Evolutionary conservation across 2,113 vertebrate genomes (phyloP).

Genomic region (Phalacrocorax brasilianus): DNA sequence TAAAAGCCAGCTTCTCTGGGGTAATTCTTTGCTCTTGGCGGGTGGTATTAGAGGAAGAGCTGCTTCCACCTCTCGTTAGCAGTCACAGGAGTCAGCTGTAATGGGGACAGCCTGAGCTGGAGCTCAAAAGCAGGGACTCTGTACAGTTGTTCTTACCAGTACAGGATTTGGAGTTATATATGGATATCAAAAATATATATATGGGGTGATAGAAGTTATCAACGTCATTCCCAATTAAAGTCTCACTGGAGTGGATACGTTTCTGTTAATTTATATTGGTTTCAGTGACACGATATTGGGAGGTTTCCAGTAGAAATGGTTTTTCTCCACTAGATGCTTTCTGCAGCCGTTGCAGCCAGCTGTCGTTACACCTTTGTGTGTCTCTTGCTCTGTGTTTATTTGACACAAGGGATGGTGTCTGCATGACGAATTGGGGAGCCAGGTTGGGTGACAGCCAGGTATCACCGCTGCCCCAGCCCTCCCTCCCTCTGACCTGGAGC

Average conservation of each 20-base stretch:
- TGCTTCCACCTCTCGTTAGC: not conserved
- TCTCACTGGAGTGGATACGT: not conserved
- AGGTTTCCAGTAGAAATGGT: not conserved
- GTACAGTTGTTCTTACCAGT: not conserved
- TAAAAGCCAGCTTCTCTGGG: not conserved
- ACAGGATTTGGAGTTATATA: not conserved
- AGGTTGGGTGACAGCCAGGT: not conserved
- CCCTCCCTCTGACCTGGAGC: not conserved
- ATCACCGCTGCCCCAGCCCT: not conserved
- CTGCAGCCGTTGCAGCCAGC: not conserved
- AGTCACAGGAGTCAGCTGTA: accelerated
- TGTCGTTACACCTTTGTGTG: not conserved
- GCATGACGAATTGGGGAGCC: not conserved
- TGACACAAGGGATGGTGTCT: accelerated
- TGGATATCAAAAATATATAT: not conserved
- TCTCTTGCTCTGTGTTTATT: not conserved
- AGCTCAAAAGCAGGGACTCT: not conserved
- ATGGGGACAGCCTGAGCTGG: not conserved
- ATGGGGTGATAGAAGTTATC: not conserved
- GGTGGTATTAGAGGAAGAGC: not conserved
- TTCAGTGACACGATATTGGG: not conserved
- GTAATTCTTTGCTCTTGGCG: not conserved
- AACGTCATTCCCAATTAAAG: not conserved
- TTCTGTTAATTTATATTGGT: not conserved
- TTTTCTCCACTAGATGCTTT: not conserved